phyloP scores from a whole-genome alignment of 2,113 vertebrate species.

The Ailuropoda melanoleuca region DNA sequence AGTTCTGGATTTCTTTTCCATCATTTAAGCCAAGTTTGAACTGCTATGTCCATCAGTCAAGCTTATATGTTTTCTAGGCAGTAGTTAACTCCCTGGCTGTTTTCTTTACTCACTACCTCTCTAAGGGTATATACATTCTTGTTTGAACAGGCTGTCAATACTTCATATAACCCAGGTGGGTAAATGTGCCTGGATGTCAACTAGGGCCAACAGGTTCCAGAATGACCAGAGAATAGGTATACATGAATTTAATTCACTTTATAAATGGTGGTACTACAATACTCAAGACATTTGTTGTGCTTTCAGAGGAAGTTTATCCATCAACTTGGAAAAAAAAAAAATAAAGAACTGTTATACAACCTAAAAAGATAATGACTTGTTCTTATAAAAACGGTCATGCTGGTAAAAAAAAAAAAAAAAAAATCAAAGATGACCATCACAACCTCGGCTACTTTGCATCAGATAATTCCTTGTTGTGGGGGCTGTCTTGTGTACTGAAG shows the following conservation, averaged over 20 bases:
- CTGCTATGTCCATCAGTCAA: neutral
- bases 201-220: neutral
- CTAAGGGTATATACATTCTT: neutral
- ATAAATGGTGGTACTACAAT: neutral
- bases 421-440: neutral
- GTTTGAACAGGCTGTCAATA: neutral
- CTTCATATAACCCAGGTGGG: neutral
- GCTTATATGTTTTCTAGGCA: neutral
- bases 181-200: neutral
- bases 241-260: neutral
- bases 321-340: neutral
- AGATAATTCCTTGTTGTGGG: neutral
- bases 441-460: neutral
- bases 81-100: neutral
- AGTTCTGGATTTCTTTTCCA: neutral
- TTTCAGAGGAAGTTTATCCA: neutral
- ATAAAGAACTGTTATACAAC: neutral
- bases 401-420: neutral
- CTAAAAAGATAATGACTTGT: neutral
- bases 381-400: neutral
- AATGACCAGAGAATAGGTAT: neutral
- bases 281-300: neutral
- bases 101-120: neutral
- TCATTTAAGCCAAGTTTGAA: neutral
- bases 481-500: neutral